These are phyloP conservation scores for Drosophila lacicola DNA, from an alignment of 2,888 invertebrate species.

Conservation along the genomic window DNA sequence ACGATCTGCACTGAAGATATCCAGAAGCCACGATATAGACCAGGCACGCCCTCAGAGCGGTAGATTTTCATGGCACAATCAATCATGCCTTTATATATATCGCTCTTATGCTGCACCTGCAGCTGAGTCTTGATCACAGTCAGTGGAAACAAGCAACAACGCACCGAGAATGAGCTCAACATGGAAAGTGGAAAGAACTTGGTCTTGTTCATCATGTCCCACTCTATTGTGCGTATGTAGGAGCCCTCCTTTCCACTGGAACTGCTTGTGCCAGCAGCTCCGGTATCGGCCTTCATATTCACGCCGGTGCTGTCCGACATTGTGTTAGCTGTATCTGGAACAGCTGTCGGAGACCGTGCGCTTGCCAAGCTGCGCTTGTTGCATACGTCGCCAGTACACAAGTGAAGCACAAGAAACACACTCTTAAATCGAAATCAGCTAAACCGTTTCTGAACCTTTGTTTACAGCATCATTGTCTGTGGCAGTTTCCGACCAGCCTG, in stretches of 20 bases:
- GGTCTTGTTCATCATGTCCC: slow-evolving; percentile 98
- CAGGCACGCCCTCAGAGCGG: slow-evolving; percentile 92
- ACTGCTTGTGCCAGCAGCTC: slow-evolving; percentile 48
- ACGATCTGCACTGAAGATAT: slow-evolving; percentile 95
- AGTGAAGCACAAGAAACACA: slow-evolving; percentile 13
- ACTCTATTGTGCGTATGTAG: slow-evolving; percentile 94
- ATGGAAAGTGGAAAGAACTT: slow-evolving; percentile 97
- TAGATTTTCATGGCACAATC: slow-evolving; percentile 96
- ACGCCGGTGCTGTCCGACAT: slow-evolving; percentile 68
- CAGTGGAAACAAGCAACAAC: slow-evolving; percentile 94
- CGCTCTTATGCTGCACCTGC: slow-evolving; percentile 92
- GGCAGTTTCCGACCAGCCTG: slow-evolving; percentile 41
- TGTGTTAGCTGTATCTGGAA: slow-evolving; percentile 56
- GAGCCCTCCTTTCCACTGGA: slow-evolving; percentile 64
- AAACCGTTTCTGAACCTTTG: slow-evolving; percentile 22
- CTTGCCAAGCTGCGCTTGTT: slow-evolving; percentile 35
- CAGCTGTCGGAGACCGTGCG: slow-evolving; percentile 61
- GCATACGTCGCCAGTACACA: slow-evolving; percentile 58
- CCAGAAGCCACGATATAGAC: slow-evolving; percentile 98
- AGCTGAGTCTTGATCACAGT: slow-evolving; percentile 97
- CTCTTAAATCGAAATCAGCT: slow-evolving; percentile 18
- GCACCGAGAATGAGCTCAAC: slow-evolving; percentile 88
- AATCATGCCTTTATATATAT: slow-evolving; percentile 93
- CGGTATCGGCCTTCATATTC: slow-evolving; percentile 59
- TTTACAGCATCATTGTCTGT: slow-evolving; percentile 62